Evolutionary conservation across 2,797 vertebrate species (phyloP).

Genomic region (Acanthornis magna): DNA sequence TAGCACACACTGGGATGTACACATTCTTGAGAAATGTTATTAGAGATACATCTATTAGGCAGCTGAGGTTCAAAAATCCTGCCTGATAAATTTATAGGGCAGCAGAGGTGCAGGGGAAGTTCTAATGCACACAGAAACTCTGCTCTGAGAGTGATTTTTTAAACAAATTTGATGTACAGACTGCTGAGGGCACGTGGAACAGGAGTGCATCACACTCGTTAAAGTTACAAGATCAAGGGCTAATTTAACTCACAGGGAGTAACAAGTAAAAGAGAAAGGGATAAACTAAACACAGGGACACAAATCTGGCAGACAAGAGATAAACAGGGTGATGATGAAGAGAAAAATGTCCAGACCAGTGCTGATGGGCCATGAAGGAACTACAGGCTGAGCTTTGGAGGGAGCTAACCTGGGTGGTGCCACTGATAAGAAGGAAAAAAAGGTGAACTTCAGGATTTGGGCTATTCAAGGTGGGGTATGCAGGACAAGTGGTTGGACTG

Average conservation of each 20-base stretch:
- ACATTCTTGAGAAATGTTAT: background rate
- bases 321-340: background rate
- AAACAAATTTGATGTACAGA: background rate
- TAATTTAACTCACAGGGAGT: background rate
- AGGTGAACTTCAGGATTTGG: background rate
- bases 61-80: background rate
- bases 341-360: background rate
- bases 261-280: background rate
- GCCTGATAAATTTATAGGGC: background rate
- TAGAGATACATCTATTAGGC: background rate
- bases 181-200: rapidly evolving
- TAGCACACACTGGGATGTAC: no score
- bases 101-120: background rate
- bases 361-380: background rate
- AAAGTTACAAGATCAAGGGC: background rate
- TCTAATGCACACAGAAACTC: background rate
- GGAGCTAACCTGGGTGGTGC: background rate
- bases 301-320: background rate
- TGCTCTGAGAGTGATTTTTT: background rate
- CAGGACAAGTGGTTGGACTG: background rate
- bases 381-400: background rate
- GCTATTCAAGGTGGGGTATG: background rate
- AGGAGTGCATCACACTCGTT: rapidly evolving
- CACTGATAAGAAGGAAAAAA: background rate
- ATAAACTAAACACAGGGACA: background rate